Percentiles rank a stretch among this genome's conserved stretches.
phyloP scores from a whole-genome alignment of 2,797 vertebrate species.

The Pithecia hirsuta region DNA sequence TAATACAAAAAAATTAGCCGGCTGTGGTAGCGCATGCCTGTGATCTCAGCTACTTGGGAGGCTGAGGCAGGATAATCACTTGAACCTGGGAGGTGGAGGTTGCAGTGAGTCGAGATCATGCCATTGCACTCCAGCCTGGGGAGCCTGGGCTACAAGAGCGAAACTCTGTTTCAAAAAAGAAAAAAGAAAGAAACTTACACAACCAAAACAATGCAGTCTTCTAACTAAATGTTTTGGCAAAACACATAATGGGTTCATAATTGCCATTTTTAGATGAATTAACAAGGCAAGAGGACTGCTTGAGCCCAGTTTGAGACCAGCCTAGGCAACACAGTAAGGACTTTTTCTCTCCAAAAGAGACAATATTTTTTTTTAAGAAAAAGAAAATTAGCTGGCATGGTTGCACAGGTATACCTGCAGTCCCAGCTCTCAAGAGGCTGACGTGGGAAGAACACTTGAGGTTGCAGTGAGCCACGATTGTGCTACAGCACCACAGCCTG shows the following conservation, averaged over 20 bases:
- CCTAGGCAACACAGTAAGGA: too few species aligned
- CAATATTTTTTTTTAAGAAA: too few species aligned
- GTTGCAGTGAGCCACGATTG: too few species aligned
- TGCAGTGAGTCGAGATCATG: not conserved
- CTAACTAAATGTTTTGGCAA: slow-evolving; percentile 9
- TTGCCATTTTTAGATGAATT: not conserved
- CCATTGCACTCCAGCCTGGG: not conserved
- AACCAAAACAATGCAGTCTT: slow-evolving; percentile 22
- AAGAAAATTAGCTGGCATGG: not conserved
- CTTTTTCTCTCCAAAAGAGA: too few species aligned
- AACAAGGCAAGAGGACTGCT: not conserved
- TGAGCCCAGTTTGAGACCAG: too few species aligned
- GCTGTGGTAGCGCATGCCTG: not conserved
- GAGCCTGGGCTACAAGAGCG: not conserved
- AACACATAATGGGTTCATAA: not conserved
- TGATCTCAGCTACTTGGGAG: not conserved
- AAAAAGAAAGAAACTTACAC: not conserved
- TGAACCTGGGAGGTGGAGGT: not conserved
- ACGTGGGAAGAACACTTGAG: too few species aligned
- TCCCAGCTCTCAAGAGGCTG: not conserved
- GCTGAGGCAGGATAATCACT: not conserved
- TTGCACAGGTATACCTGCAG: not conserved
- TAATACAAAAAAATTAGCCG: not conserved
- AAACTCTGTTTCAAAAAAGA: not conserved
- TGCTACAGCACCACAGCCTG: too few species aligned